Evolutionary conservation across 1,140 invertebrate species (phyloP), one percentile per base, ranked within the genome.

Genomic region (Ladona fulva): DNA sequence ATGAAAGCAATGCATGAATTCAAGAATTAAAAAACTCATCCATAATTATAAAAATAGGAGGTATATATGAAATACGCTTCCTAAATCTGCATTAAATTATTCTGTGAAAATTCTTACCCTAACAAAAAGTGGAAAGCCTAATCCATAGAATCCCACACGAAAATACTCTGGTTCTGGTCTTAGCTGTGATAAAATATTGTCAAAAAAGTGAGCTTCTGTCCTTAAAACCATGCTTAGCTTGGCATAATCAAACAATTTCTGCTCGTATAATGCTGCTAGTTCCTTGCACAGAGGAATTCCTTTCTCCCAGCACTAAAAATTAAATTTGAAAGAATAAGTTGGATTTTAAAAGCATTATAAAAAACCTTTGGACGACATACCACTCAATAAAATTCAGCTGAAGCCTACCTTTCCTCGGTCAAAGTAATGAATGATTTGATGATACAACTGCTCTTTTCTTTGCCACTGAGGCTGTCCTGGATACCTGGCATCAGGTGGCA

Each of bases 161-260:
- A 99, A 99, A 84, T 99, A 99, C 85, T 98, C 96, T 10, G 95
- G 95, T 82, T 97, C 95, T 0, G 94, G 94, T 80, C 96, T 86
- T 12, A 96, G 85, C 83, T 95, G 92, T 0, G 91, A 92, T 78
- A 98, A 83, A 81, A 98, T 97, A 79, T 97, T 95, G 82, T 97
- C 94, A 80, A 95, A 92, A 84, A 98, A 98, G 78, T 90, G 92
- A 0, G 96, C 95, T 85, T 97, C 92, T 76, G 90, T 92, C 81
- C 92, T 92, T 74, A 98, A 86, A 75, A 96, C 92, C 74, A 93
- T 88, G 81, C 94, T 93, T 0, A 99, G 87, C 78, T 95, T 94
- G 19, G 90, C 89, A 84, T 98, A 99, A 86, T 99, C 95, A 83
- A 95, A 97, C 6, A 96, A 85, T 78, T 92, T 91, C 24, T 90